phyloP scores from a whole-genome alignment of 2,888 invertebrate genomes.

The Drosophila borborema region DNA sequence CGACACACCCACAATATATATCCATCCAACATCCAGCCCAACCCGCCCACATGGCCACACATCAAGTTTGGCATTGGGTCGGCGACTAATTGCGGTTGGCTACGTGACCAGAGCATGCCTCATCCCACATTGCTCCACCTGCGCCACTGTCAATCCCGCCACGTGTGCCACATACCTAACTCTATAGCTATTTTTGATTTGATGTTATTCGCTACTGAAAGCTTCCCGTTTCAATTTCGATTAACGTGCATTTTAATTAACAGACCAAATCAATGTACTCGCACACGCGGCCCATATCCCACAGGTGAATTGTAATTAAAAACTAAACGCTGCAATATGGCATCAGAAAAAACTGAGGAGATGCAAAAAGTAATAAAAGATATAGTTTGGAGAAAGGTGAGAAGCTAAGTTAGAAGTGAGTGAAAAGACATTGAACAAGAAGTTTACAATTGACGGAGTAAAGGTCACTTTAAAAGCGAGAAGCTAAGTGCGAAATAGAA shows the following conservation, averaged over 20 bases:
- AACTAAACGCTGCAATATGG: background rate
- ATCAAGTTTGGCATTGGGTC: slow-evolving; percentile 68
- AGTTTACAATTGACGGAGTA: background rate
- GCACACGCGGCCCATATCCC: slow-evolving; percentile 24
- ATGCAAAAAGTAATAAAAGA: background rate
- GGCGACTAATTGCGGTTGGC: slow-evolving; percentile 74
- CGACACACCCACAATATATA: background rate
- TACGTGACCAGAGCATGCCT: slow-evolving; percentile 62
- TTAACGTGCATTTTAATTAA: slow-evolving; percentile 75
- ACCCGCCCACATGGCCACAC: slow-evolving; percentile 41
- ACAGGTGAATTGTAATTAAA: slow-evolving; percentile 30
- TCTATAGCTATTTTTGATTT: slow-evolving; percentile 48
- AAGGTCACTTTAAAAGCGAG: background rate
- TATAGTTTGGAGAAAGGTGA: background rate
- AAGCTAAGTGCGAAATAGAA: background rate
- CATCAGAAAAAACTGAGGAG: background rate
- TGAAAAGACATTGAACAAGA: background rate
- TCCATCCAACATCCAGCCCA: background rate
- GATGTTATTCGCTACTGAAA: slow-evolving; percentile 31
- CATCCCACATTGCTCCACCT: slow-evolving; percentile 4
- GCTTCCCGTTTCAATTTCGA: slow-evolving; percentile 59
- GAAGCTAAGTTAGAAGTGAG: background rate
- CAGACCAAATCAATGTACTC: slow-evolving; percentile 46
- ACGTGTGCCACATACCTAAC: slow-evolving; percentile 35
- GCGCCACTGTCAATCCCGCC: slow-evolving; percentile 13